These are phyloP conservation scores for Therioaphis trifolii DNA, from an alignment of 2,888 invertebrate species.

Conservation along the genomic window DNA sequence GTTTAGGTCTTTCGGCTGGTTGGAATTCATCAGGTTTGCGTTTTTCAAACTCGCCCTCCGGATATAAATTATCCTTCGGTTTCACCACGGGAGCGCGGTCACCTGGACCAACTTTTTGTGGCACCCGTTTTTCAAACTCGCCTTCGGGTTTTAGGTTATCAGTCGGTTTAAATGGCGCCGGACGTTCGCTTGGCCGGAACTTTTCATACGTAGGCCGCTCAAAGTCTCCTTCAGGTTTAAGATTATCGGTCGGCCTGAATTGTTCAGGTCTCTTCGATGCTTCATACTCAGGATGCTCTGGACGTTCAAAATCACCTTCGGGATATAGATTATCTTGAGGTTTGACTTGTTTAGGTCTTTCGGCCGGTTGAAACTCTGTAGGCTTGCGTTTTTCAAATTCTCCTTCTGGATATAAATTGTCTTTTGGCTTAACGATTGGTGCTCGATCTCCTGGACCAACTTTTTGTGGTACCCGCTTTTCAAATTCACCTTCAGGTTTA, in stretches of 20 bases:
- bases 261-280: slow-evolving; percentile 67
- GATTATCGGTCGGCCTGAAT: slow-evolving; percentile 68
- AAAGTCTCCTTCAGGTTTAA: slow-evolving; percentile 70
- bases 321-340: slow-evolving; percentile 71
- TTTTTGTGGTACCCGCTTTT: slow-evolving; percentile 67
- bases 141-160: slow-evolving; percentile 71
- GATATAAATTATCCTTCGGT: slow-evolving; percentile 66
- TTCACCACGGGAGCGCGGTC: slow-evolving; percentile 66
- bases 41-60: slow-evolving; percentile 67
- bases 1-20: slow-evolving; percentile 68
- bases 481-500: slow-evolving; percentile 71
- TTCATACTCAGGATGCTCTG: slow-evolving; percentile 68
- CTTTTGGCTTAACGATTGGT: slow-evolving; percentile 67
- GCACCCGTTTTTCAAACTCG: slow-evolving; percentile 69
- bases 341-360: slow-evolving; percentile 69
- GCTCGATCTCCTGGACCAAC: slow-evolving; percentile 70
- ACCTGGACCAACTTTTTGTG: slow-evolving; percentile 69
- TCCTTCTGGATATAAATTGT: slow-evolving; percentile 68
- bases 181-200: slow-evolving; percentile 73
- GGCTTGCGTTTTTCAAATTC: slow-evolving; percentile 67
- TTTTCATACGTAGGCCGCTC: slow-evolving; percentile 69
- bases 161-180: slow-evolving; percentile 74
- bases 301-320: slow-evolving; percentile 69
- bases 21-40: slow-evolving; percentile 67
- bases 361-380: slow-evolving; percentile 69